Base-by-base conservation (phyloP, 2,888 invertebrate species). In the Apeira syringaria region DNA sequence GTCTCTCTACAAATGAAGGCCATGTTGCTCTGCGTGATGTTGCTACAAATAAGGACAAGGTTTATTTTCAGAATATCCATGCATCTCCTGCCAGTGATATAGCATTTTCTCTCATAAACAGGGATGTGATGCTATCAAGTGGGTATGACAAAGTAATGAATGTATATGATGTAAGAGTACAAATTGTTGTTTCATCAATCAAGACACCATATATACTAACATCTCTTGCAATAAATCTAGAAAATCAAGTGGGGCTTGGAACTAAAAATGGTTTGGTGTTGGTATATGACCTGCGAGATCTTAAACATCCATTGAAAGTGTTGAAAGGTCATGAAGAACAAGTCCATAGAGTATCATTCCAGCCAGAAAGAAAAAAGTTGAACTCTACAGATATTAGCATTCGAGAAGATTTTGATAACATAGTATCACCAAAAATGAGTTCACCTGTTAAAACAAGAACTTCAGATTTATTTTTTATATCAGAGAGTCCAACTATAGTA, bases 11-110 rank as follows among this genome's bases (percentile, higher is more conserved):
- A n/a, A 88, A 90, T 48, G 90, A 91, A 57, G 91, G 91, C 0
- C 88, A 87, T 60, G 70, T 91, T 12, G 64, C 87, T 5, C 61
- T 91, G 4, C 70, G 83, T 53, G 90, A 91, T 48, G 73, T 90
- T 17, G 77, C 78, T 7, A 81, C 80, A 1, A 87, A 89, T 47
- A 90, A 85, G 61, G 89, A 90, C 44, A 88, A 80, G 68, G 80
- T 70, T 4, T 77, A 74, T 46, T 85, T 87, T 73, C 84, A 88
- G 57, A 84, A 86, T 58, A 82, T 90, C 3, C 92, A 92, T 57
- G 88, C 89, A 9, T 91, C 92, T 2, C 91, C 91, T 1, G 90
- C 92, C n/a, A 91, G 91, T 52, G 91, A 91, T 53, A 78, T 92
- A 42, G 74, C 84, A 18, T 92, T 88, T 68, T 92, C 92, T 0